phyloP scores from a whole-genome alignment of 2,113 vertebrate species.

The Sarotherodon lohbergeri region DNA sequence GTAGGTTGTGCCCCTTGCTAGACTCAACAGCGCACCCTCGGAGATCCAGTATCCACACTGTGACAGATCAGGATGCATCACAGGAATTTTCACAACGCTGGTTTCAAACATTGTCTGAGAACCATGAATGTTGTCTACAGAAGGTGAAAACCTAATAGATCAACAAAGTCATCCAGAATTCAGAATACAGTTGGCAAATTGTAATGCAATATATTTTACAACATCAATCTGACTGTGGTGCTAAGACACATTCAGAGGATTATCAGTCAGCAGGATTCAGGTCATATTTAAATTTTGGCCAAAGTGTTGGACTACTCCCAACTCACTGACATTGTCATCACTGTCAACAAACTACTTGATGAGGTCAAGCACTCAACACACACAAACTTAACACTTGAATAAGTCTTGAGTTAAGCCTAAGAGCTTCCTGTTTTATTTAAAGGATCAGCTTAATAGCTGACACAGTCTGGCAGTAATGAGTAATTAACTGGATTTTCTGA shows the following conservation, averaged over 20 bases:
- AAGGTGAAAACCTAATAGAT: background rate
- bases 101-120: background rate
- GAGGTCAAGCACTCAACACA: background rate
- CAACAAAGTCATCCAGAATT: background rate
- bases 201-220: background rate
- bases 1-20: background rate
- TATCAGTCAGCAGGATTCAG: background rate
- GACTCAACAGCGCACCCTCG: background rate
- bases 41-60: background rate
- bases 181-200: fast-evolving
- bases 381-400: background rate
- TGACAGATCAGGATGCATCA: background rate
- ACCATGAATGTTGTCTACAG: background rate
- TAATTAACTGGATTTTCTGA: slow-evolving; percentile 27
- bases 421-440: background rate
- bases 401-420: background rate
- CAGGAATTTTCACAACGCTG: background rate
- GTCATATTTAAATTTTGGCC: background rate
- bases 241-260: background rate
- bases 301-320: background rate
- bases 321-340: background rate
- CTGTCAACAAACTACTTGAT: background rate
- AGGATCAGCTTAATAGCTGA: background rate
- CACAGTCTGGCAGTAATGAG: slow-evolving; percentile 5
- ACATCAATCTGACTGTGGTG: background rate